phyloP scores from a whole-genome alignment of 2,113 vertebrate species.

The Micronisus gabar region DNA sequence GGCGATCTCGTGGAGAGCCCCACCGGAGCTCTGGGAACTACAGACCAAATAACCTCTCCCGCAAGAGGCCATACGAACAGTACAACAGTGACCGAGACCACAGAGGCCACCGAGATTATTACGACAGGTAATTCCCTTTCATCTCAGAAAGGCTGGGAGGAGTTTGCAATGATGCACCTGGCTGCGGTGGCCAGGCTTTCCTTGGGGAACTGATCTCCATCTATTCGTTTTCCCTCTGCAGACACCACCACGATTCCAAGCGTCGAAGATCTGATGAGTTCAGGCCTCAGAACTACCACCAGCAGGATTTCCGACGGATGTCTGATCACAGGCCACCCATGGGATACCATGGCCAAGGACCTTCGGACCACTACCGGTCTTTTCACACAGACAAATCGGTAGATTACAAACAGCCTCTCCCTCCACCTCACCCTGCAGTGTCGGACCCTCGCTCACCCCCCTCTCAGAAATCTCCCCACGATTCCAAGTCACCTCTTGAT shows the following conservation, averaged over 20 bases:
- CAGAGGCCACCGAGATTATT: conserved; percentile 89
- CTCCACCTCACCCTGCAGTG: conserved; percentile 69
- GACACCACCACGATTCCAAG: conserved; percentile 90
- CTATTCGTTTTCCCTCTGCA: background rate
- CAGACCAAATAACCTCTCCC: conserved; percentile 84
- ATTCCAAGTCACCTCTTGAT: conserved; percentile 86
- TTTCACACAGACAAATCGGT: conserved; percentile 86
- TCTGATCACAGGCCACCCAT: conserved; percentile 85
- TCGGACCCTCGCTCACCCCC: conserved; percentile 92
- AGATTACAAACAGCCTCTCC: conserved; percentile 85
- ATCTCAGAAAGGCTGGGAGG: background rate
- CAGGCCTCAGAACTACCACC: conserved; percentile 87
- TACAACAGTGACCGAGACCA: conserved; percentile 94
- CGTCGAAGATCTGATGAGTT: conserved; percentile 90
- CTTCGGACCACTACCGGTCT: conserved; percentile 88
- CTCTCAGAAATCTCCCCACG: conserved; percentile 91
- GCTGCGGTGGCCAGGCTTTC: rapidly evolving
- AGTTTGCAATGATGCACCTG: rapidly evolving
- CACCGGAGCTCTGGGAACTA: conserved; percentile 89
- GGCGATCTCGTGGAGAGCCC: conserved; percentile 82
- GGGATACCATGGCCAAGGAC: conserved; percentile 81
- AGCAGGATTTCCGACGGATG: conserved; percentile 91
- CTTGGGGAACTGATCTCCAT: background rate
- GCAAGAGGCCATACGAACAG: conserved; percentile 91
- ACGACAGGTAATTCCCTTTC: conserved; percentile 81